Evolutionary conservation across 1,140 invertebrate species (phyloP).

Genomic region (Cydia pomonella): DNA sequence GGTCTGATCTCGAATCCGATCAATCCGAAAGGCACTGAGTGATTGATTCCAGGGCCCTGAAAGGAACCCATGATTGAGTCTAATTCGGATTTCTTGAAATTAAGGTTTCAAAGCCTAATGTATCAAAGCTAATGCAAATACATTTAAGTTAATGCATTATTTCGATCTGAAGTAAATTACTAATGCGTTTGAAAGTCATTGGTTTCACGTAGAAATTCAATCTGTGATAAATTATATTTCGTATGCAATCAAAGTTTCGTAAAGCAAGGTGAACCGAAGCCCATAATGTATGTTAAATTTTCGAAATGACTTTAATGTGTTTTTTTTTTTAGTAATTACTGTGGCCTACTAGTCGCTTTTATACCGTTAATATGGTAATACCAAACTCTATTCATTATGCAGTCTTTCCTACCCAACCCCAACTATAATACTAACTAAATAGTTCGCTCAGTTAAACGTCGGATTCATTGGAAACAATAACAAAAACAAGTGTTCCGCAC

Average conservation of each 20-base stretch:
- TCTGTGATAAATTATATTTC: neutral
- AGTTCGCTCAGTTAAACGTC: neutral
- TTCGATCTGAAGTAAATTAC: neutral
- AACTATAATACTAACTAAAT: constrained; percentile 6
- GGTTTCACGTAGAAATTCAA: neutral
- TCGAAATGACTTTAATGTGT: too few species aligned
- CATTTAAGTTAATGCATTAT: neutral
- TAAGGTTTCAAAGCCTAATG: neutral
- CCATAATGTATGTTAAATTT: too few species aligned
- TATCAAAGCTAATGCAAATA: neutral
- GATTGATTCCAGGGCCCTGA: neutral
- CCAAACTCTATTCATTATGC: neutral
- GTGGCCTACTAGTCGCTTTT: too few species aligned
- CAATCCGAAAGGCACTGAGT: neutral
- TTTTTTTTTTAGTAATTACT: too few species aligned
- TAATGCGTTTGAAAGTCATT: neutral
- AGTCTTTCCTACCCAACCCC: neutral
- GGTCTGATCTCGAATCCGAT: constrained; percentile 15
- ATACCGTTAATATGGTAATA: neutral
- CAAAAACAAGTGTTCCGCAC: constrained; percentile 2
- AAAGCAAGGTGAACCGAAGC: too few species aligned
- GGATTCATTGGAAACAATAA: constrained; percentile 3
- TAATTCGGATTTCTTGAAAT: constrained; percentile 16
- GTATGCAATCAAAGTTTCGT: too few species aligned
- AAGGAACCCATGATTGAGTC: constrained; percentile 7